These are phyloP conservation scores for Steatornis caripensis DNA, from an alignment of 2,113 vertebrate genomes.

Conservation along the genomic window DNA sequence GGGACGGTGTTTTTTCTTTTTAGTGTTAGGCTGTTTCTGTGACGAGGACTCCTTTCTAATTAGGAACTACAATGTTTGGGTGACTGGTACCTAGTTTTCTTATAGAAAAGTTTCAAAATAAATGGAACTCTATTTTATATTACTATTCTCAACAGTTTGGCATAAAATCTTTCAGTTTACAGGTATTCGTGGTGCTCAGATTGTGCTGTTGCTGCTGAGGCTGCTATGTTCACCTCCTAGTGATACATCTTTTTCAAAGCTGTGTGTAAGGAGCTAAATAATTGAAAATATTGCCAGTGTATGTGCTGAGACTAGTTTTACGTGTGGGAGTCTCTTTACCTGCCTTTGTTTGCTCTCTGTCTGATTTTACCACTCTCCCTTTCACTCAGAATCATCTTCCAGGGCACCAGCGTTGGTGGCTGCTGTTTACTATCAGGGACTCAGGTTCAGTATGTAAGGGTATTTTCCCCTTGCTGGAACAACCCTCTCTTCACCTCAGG, in stretches of 20 bases:
- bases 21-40: background rate
- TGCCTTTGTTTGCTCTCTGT: background rate
- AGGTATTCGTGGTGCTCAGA: background rate
- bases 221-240: background rate
- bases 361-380: background rate
- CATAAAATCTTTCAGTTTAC: background rate
- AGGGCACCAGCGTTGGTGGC: background rate
- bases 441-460: fast-evolving
- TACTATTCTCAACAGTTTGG: background rate
- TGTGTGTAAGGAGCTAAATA: background rate
- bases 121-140: background rate
- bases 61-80: background rate
- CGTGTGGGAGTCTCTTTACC: background rate
- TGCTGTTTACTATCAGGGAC: background rate
- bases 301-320: background rate
- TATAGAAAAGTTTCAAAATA: background rate
- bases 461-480: background rate
- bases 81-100: background rate
- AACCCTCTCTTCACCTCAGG: fast-evolving
- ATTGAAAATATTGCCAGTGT: background rate
- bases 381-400: background rate
- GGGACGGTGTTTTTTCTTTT: background rate
- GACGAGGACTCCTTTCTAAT: background rate
- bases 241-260: background rate
- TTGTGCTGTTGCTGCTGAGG: background rate